Evolutionary conservation across 2,113 vertebrate species (phyloP), one percentile per base, ranked within the genome.

Genomic region (Dasyprocta punctata): DNA sequence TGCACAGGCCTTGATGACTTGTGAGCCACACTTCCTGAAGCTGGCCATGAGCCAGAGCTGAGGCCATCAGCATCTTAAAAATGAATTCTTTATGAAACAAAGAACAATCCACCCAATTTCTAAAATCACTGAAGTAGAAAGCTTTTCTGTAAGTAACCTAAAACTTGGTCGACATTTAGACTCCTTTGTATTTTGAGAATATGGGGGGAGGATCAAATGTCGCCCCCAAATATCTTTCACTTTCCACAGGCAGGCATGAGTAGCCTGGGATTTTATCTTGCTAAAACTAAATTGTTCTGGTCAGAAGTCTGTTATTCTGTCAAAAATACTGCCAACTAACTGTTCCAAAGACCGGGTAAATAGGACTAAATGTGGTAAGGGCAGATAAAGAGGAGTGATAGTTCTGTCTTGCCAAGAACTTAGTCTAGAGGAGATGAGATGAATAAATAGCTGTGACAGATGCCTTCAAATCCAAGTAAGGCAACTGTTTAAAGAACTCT

Each of bases 1-100:
- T 98, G 98, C 97, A 84, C 91, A n/a, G 97, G 97, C 98, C 98
- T 83, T 94, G 98, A 98, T 97, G 96, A 89, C 84, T 97, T 92
- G 82, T 96, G 97, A 98, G 98, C 98, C 98, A 97, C 94, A 86
- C 98, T 99, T 98, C 98, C 96, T 97, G 97, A 86, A 96, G 96
- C n/a, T 98, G 98, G 98, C 97, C 91, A 65, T n/a, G 83, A 98
- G 98, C 98, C 98, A 99, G 93, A 47, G 73, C 94, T 87, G 86
- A 97, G 95, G 92, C 97, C 98, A 97, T 97, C 96, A 98, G 93
- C 98, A 98, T 96, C 96, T 96, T 97, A 97, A 97, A 98, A 97
- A 98, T 96, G 96, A 98, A 97, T 97, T 96, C 96, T 97, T 97
- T 96, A 97, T 94, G 80, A 98, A 65, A 97, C 97, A 92, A 96